Conservation (phyloP, 2,113 vertebrate genomes). For the Amblyopsis rosae region DNA sequence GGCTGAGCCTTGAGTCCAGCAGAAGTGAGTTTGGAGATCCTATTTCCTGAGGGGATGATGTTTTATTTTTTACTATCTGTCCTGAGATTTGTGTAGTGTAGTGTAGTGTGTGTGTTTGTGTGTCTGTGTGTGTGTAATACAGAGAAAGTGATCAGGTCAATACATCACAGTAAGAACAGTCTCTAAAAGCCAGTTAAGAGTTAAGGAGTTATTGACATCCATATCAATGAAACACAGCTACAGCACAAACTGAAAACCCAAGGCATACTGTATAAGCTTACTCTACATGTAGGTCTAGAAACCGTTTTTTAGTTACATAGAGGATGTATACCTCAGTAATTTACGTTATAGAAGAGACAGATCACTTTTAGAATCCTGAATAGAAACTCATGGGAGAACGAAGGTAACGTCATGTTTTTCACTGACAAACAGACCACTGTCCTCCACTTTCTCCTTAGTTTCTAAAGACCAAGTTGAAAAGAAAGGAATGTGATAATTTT, state of each 20-base stretch:
- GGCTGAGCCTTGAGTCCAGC: slow-evolving; percentile 34
- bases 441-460: slow-evolving; percentile 26
- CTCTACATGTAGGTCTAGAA: no score
- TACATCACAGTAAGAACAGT: slow-evolving; percentile 2
- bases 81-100: slow-evolving; percentile 43
- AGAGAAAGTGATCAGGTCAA: slow-evolving; percentile 36
- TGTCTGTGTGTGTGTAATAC: slow-evolving; percentile 13
- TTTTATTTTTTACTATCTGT: slow-evolving; percentile 39
- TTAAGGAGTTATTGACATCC: slow-evolving; percentile 6
- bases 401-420: no score
- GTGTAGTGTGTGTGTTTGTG: slow-evolving; percentile 37
- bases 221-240: neutral
- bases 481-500: slow-evolving; percentile 70
- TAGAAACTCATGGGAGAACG: no score
- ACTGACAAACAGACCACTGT: slow-evolving; percentile 1
- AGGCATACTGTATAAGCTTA: no score
- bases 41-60: slow-evolving; percentile 65
- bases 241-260: neutral
- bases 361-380: no score
- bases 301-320: no score
- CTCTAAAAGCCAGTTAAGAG: neutral
- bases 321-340: no score
- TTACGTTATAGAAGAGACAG: no score
- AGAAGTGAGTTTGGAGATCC: slow-evolving; percentile 61
- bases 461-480: slow-evolving; percentile 49